Evolutionary conservation across 2,888 invertebrate genomes (phyloP), one percentile per base, ranked within the genome.

Genomic region (Plebejus argus): DNA sequence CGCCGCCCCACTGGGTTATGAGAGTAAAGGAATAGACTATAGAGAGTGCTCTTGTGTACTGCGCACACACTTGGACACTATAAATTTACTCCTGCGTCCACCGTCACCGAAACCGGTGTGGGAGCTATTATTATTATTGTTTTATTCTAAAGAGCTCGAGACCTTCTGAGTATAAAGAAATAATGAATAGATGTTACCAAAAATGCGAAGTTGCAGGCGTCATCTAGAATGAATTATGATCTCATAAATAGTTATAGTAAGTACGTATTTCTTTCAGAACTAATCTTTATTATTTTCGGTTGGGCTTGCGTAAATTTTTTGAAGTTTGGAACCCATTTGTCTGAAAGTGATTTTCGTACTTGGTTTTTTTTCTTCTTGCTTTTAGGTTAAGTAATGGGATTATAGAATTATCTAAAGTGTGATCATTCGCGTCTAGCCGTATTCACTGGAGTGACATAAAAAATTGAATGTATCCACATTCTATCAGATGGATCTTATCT

Each of bases 401-500:
- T 66, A 66, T 20, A 66, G 18, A 33, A 33, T 66, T 66, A 66
- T 66, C 66, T 66, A 7, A 66, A 66, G 66, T 66, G 66, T 28
- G 15, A 66, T 66, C 66, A 66, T 28, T 66, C 66, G 15, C 66
- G 33, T 28, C 28, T 66, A 28, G 6, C 66, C 20, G 15, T 28
- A 53, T 15, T 56, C 61, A 72, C 74, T 5, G 28, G 66, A 53
- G 20, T 35, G 77, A 72, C 74, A 74, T 28, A 28, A 53, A 74
- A 28, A 74, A 74, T 74, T 53, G 53, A 53, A 18, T 74, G 28
- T 28, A 28, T 49, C 53, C 23, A 20, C 72, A 72, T 20, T 33
- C 28, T 66, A 33, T 66, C 66, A 53, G 28, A 74, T 33, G 15
- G 28, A 74, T 74, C 74, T 74, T 23, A 74, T 74, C 74, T 74